Percentiles rank a stretch among this genome's conserved stretches.
These are phyloP conservation scores for Grammomys dolichurus DNA, from an alignment of 2,113 vertebrate genomes.

Conservation along the genomic window DNA sequence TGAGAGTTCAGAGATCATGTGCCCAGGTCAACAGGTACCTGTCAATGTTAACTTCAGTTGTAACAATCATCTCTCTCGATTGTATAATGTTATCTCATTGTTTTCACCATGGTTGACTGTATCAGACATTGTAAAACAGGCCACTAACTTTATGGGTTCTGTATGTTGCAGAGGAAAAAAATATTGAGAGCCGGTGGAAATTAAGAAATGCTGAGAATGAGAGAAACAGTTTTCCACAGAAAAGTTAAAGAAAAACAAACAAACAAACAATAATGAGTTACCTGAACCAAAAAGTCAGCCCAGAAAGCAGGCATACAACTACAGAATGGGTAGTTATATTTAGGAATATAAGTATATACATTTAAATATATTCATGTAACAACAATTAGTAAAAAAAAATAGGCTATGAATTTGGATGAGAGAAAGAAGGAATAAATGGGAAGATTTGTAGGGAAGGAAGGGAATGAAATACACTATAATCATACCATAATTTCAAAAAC, in stretches of 20 bases:
- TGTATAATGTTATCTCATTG: background rate
- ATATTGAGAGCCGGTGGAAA: background rate
- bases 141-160: background rate
- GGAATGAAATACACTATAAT: background rate
- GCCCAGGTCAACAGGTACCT: background rate
- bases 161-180: background rate
- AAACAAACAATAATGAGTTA: background rate
- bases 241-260: too few relatives aligned
- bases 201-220: background rate
- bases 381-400: background rate
- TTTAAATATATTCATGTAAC: background rate
- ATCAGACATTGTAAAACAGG: background rate
- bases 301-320: background rate
- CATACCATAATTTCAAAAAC: background rate
- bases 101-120: constrained; percentile 36
- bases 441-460: background rate
- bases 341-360: background rate
- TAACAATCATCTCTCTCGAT: background rate
- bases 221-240: background rate
- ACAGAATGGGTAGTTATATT: background rate
- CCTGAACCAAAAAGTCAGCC: background rate
- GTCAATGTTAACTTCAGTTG: background rate
- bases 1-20: background rate
- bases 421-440: background rate
- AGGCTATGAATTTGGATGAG: background rate